Evolutionary conservation across 2,888 invertebrate genomes (phyloP).

Genomic region (Brachyptera risi): DNA sequence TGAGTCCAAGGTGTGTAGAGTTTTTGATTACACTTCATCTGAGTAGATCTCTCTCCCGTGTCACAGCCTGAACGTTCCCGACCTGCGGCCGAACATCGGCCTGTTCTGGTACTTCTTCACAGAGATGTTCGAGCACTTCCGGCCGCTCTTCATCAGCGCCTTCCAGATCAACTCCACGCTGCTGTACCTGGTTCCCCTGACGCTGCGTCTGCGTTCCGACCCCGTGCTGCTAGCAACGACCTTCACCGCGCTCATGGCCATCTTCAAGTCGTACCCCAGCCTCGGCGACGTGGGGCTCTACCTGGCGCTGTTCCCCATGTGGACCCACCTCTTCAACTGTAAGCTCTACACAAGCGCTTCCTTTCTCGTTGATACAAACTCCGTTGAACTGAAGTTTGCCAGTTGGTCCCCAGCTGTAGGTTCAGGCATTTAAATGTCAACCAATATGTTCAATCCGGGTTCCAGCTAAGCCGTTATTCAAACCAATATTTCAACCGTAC

Average conservation of each 20-base stretch:
- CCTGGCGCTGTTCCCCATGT: constrained; percentile 83
- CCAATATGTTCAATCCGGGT: no score
- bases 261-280: constrained; percentile 96
- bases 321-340: constrained; percentile 86
- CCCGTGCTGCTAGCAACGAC: constrained; percentile 77
- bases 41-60: no score
- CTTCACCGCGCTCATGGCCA: constrained; percentile 74
- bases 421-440: no score
- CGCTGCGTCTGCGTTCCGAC: constrained; percentile 70
- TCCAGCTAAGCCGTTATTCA: no score
- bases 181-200: constrained; percentile 85
- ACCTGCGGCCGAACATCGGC: constrained; percentile 94
- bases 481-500: no score
- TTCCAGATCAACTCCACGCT: constrained; percentile 95
- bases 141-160: constrained; percentile 88
- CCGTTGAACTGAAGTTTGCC: no score
- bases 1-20: no score
- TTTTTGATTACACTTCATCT: no score
- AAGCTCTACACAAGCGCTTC: no score
- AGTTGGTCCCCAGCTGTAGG: no score
- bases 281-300: constrained; percentile 93
- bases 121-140: constrained; percentile 99
- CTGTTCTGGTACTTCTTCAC: constrained; percentile 99
- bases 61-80: constrained; percentile 86
- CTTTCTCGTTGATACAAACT: no score